phyloP scores from a whole-genome alignment of 2,888 invertebrate genomes.

The Himalopsyche japonica region DNA sequence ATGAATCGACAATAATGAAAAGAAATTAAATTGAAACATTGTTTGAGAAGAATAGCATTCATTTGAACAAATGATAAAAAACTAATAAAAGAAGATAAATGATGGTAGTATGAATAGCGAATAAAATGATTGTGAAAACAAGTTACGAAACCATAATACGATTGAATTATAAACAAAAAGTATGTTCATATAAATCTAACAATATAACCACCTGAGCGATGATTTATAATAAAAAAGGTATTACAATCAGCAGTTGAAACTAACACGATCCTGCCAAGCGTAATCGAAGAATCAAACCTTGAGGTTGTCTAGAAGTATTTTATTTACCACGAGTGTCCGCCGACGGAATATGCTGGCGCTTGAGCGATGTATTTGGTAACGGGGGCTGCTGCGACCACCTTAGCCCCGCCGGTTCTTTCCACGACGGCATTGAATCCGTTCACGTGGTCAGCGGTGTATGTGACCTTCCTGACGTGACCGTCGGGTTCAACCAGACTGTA shows the following conservation, averaged over 20 bases:
- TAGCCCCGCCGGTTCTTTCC: slow-evolving; percentile 54
- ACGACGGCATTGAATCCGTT: slow-evolving; percentile 61
- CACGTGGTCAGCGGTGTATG: slow-evolving; percentile 60
- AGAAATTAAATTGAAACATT: neutral
- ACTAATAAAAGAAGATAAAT: neutral
- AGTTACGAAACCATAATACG: neutral
- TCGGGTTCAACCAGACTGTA: slow-evolving; percentile 61
- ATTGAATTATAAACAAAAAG: neutral
- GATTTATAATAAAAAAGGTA: neutral
- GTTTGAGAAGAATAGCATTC: neutral
- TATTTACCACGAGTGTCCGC: slow-evolving; percentile 30
- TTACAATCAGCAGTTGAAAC: neutral
- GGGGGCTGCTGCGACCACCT: slow-evolving; percentile 42
- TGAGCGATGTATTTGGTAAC: slow-evolving; percentile 46
- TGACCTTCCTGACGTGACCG: slow-evolving; percentile 56
- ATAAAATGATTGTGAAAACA: neutral
- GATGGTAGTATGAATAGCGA: neutral
- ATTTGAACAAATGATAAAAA: neutral
- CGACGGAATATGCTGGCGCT: slow-evolving; percentile 44
- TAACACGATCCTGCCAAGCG: neutral
- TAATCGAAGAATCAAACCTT: neutral
- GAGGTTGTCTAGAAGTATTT: neutral
- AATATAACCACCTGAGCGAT: neutral
- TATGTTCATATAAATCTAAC: neutral
- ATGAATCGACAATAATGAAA: neutral